phyloP scores from a whole-genome alignment of 2,797 vertebrate genomes.

The Hephaestus fuliginosus region DNA sequence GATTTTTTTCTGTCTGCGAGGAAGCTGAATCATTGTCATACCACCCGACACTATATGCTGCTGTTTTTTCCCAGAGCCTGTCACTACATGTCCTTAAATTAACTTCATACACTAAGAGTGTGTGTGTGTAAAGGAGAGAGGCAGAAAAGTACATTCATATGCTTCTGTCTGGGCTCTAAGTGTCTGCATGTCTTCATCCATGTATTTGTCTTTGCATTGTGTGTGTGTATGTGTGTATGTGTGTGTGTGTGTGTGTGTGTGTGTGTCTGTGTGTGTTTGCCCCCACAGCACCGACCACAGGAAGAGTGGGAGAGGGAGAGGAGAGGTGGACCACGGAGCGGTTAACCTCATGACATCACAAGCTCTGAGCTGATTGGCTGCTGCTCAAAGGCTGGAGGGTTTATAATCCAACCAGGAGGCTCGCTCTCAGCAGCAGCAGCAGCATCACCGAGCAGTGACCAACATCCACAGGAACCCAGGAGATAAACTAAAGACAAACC shows the following conservation, averaged over 20 bases:
- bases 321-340: slow-evolving; percentile 82
- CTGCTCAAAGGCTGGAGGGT: slow-evolving; percentile 65
- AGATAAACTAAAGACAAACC: slow-evolving; percentile 61
- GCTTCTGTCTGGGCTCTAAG: slow-evolving; percentile 68
- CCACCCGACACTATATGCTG: slow-evolving; percentile 46
- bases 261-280: slow-evolving; percentile 37
- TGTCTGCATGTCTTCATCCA: slow-evolving; percentile 57
- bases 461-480: slow-evolving; percentile 60
- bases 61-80: slow-evolving; percentile 69
- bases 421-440: slow-evolving; percentile 63
- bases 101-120: slow-evolving; percentile 67
- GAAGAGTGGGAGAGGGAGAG: slow-evolving; percentile 87
- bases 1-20: slow-evolving; percentile 70
- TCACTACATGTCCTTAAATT: slow-evolving; percentile 73
- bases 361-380: slow-evolving; percentile 78
- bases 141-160: slow-evolving; percentile 50
- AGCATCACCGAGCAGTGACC: slow-evolving; percentile 72
- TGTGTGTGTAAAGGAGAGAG: slow-evolving; percentile 45
- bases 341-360: slow-evolving; percentile 87
- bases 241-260: slow-evolving; percentile 32
- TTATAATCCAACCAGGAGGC: slow-evolving; percentile 81
- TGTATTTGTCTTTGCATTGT: slow-evolving; percentile 60
- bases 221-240: slow-evolving; percentile 38
- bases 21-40: slow-evolving; percentile 78
- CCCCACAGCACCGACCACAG: slow-evolving; percentile 82